These are phyloP conservation scores for Aphidius ervi DNA, from an alignment of 1,140 invertebrate species.

Conservation along the genomic window DNA sequence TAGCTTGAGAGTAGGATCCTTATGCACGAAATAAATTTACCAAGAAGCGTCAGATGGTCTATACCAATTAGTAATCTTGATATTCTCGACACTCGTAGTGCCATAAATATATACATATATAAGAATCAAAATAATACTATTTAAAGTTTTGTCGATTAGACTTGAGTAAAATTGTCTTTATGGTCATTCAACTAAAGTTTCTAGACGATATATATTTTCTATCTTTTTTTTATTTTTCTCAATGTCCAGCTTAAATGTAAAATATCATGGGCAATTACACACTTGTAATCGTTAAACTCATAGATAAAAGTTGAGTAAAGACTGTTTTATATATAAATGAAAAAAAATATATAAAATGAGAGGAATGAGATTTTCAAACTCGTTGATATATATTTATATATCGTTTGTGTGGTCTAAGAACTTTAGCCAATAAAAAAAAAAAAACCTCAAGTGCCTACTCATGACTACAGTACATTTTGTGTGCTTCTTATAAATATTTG, in stretches of 20 bases:
- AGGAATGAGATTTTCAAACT: background rate
- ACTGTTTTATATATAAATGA: too few relatives aligned
- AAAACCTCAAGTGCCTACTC: too few relatives aligned
- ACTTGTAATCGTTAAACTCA: too few relatives aligned
- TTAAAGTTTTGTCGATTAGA: constrained; percentile 8
- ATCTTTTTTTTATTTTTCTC: too few relatives aligned
- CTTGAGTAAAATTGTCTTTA: background rate
- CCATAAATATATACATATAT: constrained; percentile 46
- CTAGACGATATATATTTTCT: too few relatives aligned
- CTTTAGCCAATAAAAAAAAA: too few relatives aligned
- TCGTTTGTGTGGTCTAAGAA: background rate
- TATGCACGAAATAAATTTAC: constrained; percentile 92
- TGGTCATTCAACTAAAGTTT: too few relatives aligned
- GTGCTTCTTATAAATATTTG: too few relatives aligned
- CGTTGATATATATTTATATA: background rate
- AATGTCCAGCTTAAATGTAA: too few relatives aligned
- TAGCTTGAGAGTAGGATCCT: constrained; percentile 71
- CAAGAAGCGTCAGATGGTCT: constrained; percentile 90
- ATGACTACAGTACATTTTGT: too few relatives aligned
- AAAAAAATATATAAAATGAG: background rate
- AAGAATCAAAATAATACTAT: background rate
- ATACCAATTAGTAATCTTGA: constrained; percentile 71
- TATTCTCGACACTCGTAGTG: constrained; percentile 90
- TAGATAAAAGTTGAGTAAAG: too few relatives aligned
- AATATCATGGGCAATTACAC: too few relatives aligned